Percentiles rank a stretch among this genome's conserved stretches.
phyloP scores from a whole-genome alignment of 1,140 invertebrate species.

The Olivierus martensii region DNA sequence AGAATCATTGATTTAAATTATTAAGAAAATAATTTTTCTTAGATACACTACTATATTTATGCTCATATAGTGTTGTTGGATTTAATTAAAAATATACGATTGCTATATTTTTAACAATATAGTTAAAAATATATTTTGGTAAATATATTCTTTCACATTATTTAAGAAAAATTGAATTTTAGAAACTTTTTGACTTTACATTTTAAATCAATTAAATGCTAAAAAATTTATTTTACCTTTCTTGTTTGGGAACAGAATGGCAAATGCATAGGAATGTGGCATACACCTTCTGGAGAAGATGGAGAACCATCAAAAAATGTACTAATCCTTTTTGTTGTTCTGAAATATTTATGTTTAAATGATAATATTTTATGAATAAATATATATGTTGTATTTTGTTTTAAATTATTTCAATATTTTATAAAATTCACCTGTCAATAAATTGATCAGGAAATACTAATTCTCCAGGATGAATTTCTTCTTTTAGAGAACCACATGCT shows the following conservation, averaged over 20 bases:
- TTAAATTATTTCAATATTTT: background rate
- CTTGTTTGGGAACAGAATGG: slow-evolving; percentile 52
- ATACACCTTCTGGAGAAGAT: slow-evolving; percentile 48
- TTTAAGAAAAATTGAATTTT: no score
- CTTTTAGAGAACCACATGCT: slow-evolving; percentile 79
- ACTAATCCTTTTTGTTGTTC: slow-evolving; percentile 47
- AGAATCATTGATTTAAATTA: no score
- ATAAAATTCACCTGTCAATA: slow-evolving; percentile 55
- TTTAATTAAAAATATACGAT: no score
- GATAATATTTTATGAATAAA: background rate
- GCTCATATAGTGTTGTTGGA: no score
- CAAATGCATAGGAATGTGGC: slow-evolving; percentile 82
- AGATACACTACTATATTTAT: no score
- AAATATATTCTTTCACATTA: no score
- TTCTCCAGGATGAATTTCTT: slow-evolving; percentile 74
- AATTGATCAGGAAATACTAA: slow-evolving; percentile 85
- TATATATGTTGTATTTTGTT: no score
- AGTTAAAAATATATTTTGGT: no score
- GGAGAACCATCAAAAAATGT: slow-evolving; percentile 80
- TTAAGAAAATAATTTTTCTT: no score
- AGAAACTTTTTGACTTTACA: no score
- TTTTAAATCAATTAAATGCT: no score
- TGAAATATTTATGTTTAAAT: slow-evolving; percentile 15
- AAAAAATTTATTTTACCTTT: slow-evolving; percentile 8
- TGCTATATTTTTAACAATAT: no score